Evolutionary conservation across 1,140 invertebrate species (phyloP).

Genomic region (Drosophila lowei): DNA sequence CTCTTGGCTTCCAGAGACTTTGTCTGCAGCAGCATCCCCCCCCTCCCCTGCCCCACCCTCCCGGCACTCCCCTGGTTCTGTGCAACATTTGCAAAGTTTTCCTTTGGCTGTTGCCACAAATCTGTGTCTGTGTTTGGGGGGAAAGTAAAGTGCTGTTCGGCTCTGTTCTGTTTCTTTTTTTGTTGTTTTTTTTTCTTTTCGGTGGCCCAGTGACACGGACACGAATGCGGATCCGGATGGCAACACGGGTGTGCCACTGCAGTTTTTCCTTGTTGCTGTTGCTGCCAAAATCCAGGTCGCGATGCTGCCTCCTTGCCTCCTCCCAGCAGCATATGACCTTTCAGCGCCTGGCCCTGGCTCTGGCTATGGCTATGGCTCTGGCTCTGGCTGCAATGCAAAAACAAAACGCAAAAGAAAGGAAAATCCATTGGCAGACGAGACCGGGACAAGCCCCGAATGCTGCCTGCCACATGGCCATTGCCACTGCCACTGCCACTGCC

Average conservation of each 20-base stretch:
- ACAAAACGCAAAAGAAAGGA: constrained; percentile 7
- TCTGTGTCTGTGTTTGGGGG: constrained; percentile 6
- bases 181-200: constrained; percentile 9
- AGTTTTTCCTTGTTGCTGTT: constrained; percentile 15
- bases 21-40: background rate
- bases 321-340: constrained; percentile 37
- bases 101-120: constrained; percentile 19
- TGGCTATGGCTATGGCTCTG: too few species aligned
- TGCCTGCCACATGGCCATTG: constrained; percentile 17
- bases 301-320: constrained; percentile 24
- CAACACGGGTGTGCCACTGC: constrained; percentile 19
- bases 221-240: constrained; percentile 24
- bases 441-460: constrained; percentile 33
- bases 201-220: constrained; percentile 69
- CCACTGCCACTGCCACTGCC: constrained; percentile 32
- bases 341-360: constrained; percentile 3
- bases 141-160: constrained; percentile 45
- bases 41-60: constrained; percentile 5
- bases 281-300: constrained; percentile 62
- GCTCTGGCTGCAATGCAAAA: background rate
- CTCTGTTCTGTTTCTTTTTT: too few species aligned
- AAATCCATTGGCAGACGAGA: constrained; percentile 32
- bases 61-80: background rate
- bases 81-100: constrained; percentile 70
- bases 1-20: constrained; percentile 3